These are phyloP conservation scores for Neotoma lepida DNA, from an alignment of 2,113 vertebrate species.

Conservation along the genomic window DNA sequence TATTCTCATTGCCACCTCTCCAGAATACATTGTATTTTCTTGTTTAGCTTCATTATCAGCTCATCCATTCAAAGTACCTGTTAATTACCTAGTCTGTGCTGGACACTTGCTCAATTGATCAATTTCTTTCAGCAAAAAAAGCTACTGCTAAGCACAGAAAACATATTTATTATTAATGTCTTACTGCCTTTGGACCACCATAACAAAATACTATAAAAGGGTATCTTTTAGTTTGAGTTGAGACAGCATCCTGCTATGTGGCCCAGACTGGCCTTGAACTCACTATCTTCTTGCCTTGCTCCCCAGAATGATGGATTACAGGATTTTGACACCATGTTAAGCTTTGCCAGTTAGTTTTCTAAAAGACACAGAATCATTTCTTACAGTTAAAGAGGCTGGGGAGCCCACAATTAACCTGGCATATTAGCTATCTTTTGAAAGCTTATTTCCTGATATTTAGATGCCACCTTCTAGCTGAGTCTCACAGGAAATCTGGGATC, in stretches of 20 bases:
- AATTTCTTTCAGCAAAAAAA: not conserved
- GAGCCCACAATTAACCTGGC: not conserved
- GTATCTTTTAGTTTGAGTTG: not conserved
- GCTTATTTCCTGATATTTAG: not conserved
- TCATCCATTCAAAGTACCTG: conserved; percentile 16
- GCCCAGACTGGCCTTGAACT: not conserved
- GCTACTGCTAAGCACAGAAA: not conserved
- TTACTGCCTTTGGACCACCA: not conserved
- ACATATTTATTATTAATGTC: conserved; percentile 21
- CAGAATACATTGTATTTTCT: not conserved
- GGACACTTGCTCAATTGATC: not conserved
- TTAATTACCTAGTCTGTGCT: not conserved
- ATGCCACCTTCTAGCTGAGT: not conserved
- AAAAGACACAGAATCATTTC: not conserved
- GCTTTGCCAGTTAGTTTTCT: not conserved
- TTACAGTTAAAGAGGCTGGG: not conserved
- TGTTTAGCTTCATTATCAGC: not conserved
- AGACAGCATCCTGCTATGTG: not conserved
- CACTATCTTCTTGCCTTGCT: not conserved
- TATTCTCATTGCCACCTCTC: not conserved
- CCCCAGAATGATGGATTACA: not conserved
- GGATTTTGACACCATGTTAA: not conserved
- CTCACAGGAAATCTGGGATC: not conserved
- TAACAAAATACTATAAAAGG: not conserved
- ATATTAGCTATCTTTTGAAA: not conserved